Conservation (phyloP, 2,888 invertebrate species). For the Lycocerus yunnanus region DNA sequence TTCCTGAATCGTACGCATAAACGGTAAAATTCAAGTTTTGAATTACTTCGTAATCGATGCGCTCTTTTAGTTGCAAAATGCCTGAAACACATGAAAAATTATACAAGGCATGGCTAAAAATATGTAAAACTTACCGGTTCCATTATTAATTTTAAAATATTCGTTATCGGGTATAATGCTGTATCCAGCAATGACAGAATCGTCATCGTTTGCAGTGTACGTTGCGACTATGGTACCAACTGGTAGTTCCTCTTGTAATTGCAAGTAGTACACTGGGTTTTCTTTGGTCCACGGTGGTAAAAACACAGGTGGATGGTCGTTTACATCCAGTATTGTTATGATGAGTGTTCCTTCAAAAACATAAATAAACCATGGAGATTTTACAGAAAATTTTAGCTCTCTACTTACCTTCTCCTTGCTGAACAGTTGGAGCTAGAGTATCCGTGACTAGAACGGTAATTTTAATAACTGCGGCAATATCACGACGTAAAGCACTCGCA, state of each 20-base stretch:
- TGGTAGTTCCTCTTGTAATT: conserved; percentile 82
- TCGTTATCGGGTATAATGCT: conserved; percentile 71
- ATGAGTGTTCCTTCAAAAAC: conserved; percentile 62
- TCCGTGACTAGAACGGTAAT: conserved; percentile 82
- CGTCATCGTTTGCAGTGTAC: conserved; percentile 78
- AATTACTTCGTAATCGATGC: conserved; percentile 83
- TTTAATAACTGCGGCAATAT: conserved; percentile 74
- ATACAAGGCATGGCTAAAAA: background rate
- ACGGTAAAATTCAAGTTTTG: conserved; percentile 79
- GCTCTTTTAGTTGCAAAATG: conserved; percentile 73
- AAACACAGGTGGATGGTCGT: conserved; percentile 73
- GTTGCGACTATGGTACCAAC: conserved; percentile 77
- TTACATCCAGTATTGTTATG: conserved; percentile 72
- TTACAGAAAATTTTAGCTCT: background rate
- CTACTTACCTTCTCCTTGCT: conserved; percentile 72
- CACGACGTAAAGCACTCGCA: conserved; percentile 65
- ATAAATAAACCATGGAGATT: background rate
- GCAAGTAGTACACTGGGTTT: conserved; percentile 66
- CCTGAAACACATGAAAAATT: conserved; percentile 56
- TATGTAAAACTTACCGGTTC: conserved; percentile 64
- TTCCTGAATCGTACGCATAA: conserved; percentile 83
- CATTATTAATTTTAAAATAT: conserved; percentile 80
- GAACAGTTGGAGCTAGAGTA: conserved; percentile 75
- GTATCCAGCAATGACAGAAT: conserved; percentile 81
- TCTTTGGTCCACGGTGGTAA: conserved; percentile 72